Percentiles rank a stretch among this genome's conserved stretches.
Conservation (phyloP, 2,888 invertebrate genomes). For the Oscheius myriophilus region DNA sequence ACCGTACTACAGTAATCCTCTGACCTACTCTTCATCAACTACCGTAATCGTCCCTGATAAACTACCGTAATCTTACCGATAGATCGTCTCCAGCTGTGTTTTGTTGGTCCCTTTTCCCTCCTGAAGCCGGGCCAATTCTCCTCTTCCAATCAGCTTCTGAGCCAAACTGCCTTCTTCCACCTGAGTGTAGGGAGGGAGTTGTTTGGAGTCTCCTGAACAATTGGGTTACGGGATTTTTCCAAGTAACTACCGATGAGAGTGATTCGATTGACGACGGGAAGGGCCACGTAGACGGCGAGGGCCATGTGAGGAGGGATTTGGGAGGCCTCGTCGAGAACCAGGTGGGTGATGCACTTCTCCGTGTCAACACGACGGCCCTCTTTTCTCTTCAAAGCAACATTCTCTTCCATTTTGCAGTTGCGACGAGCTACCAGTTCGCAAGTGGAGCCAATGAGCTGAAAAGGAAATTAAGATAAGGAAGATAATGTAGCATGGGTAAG, state of each 20-base stretch:
- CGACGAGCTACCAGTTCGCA: background rate
- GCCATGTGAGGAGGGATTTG: background rate
- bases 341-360: background rate
- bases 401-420: background rate
- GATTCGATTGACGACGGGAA: background rate
- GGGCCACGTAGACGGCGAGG: background rate
- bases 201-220: background rate
- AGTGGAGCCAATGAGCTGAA: background rate
- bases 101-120: background rate
- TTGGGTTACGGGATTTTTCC: background rate
- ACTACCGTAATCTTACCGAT: background rate
- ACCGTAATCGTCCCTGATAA: too few species aligned
- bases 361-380: background rate
- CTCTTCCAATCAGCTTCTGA: background rate
- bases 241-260: background rate
- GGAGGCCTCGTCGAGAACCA: slow-evolving; percentile 2
- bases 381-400: background rate
- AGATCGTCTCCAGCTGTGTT: background rate
- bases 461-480: too few species aligned
- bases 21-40: too few species aligned
- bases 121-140: background rate
- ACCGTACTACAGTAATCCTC: too few species aligned
- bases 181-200: background rate
- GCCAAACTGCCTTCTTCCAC: background rate
- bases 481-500: too few species aligned